Conservation (phyloP, 1,140 invertebrate species). For the silkworm (Bombyx mori) region DNA sequence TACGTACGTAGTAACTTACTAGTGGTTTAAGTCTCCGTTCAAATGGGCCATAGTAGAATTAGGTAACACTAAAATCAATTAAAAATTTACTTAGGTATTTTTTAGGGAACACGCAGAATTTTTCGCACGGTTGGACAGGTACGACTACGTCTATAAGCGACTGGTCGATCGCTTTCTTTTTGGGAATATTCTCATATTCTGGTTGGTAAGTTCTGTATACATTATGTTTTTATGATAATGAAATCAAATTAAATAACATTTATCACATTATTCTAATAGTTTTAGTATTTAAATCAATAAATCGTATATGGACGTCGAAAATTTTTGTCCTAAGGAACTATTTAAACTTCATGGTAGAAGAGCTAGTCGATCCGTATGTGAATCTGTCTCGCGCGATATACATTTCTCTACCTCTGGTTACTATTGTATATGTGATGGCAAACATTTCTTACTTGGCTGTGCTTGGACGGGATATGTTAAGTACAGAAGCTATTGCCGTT, state of each 20-base stretch:
- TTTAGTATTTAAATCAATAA: too few species aligned
- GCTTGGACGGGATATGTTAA: slow-evolving; percentile 84
- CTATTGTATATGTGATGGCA: slow-evolving; percentile 91
- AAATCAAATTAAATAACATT: too few species aligned
- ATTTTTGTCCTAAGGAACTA: slow-evolving; percentile 81
- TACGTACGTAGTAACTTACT: too few species aligned
- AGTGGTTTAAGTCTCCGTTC: not conserved
- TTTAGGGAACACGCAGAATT: slow-evolving; percentile 78
- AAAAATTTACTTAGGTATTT: slow-evolving; percentile 2
- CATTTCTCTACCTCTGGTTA: slow-evolving; percentile 92
- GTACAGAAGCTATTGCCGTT: slow-evolving; percentile 93
- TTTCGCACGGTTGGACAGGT: slow-evolving; percentile 83
- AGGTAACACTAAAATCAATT: not conserved
- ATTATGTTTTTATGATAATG: too few species aligned
- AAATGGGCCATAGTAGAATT: not conserved
- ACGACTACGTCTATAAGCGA: slow-evolving; percentile 85
- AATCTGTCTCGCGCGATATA: slow-evolving; percentile 96
- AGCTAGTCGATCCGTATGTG: slow-evolving; percentile 92
- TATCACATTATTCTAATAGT: too few species aligned
- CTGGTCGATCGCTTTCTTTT: slow-evolving; percentile 93
- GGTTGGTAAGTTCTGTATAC: slow-evolving; percentile 80
- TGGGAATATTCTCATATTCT: slow-evolving; percentile 96
- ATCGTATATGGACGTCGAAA: too few species aligned
- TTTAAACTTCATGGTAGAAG: slow-evolving; percentile 97
- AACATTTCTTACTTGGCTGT: slow-evolving; percentile 96